Base-by-base conservation (phyloP, 2,797 vertebrate species). In the Psittacula derbiana region DNA sequence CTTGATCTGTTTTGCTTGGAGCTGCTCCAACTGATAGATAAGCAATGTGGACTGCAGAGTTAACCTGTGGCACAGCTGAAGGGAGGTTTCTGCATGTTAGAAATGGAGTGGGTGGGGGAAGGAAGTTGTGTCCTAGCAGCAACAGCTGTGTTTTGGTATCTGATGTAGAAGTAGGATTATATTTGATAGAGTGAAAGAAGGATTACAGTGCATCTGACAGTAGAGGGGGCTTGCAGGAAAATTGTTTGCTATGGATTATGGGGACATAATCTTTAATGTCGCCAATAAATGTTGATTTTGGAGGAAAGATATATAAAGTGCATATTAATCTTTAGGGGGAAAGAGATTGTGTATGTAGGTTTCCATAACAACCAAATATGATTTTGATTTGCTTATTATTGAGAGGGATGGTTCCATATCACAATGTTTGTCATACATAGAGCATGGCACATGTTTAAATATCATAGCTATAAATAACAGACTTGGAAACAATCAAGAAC, bases 151-250 rank as follows among this genome's bases (percentile, higher is more conserved):
- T 82, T 92, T 85, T 75, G 55, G 23, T 91, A 80, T 92, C 92
- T 92, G 78, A 92, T 93, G 71, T 23, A 61, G 84, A 80, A 95
- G 65, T 43, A 88, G 85, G 92, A 97, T 97, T 97, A 95, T 91
- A 92, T 96, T 49, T 80, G 83, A 88, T 70, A 86, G 84, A 82
- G 43, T 52, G 90, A 94, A 95, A 94, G 93, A 80, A 92, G 92
- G 96, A 96, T 96, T 97, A 97, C 15, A 24, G 76, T 74, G 57
- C 90, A 86, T 97, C 86, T 90, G 86, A 94, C 69, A 94, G 92
- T 83, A 62, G 67, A 96, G 58, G 84, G 57, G 84, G 40, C 65
- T 95, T 81, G 81, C 81, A 91, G 82, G 76, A 94, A 96, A 96
- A 96, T 80, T 90, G 84, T 90, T 94, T 96, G 80, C 36, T 8